Evolutionary conservation across 2,888 invertebrate genomes (phyloP).

Genomic region (Conus canariensis): DNA sequence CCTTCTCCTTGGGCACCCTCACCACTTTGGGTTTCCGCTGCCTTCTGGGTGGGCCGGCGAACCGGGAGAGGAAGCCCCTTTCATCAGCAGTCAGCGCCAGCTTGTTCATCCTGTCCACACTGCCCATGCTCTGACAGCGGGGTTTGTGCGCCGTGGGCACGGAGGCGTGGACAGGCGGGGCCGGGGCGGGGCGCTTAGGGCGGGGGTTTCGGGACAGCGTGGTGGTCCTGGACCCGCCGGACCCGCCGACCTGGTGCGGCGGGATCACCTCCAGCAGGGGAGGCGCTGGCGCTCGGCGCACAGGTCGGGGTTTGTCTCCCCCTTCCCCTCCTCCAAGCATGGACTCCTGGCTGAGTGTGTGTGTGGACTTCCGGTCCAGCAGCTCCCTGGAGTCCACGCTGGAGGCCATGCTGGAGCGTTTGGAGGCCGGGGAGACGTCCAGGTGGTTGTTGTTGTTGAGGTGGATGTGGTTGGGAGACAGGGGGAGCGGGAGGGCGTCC

Average conservation of each 20-base stretch:
- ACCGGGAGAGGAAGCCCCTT: background rate
- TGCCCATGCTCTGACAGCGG: constrained; percentile 28
- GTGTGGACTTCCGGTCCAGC: constrained; percentile 19
- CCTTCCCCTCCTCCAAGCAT: background rate
- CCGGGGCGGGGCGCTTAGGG: constrained; percentile 50
- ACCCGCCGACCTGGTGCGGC: background rate
- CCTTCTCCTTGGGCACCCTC: constrained; percentile 55
- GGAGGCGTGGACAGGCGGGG: constrained; percentile 40
- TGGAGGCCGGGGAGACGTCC: constrained; percentile 61
- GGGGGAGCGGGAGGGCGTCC: constrained; percentile 23
- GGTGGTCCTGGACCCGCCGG: background rate
- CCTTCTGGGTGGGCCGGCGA: background rate
- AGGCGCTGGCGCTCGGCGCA: constrained; percentile 20
- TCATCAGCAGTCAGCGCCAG: constrained; percentile 28
- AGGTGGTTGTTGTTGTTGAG: constrained; percentile 53
- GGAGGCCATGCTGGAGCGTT: constrained; percentile 38
- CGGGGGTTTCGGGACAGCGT: constrained; percentile 43
- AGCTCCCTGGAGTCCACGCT: constrained; percentile 29
- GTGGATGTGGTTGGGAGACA: background rate
- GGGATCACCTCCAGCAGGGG: background rate
- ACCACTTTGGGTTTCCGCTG: constrained; percentile 62
- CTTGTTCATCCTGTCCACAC: constrained; percentile 38
- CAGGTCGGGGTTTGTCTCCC: constrained; percentile 3
- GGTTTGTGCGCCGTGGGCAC: background rate
- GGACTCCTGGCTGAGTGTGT: constrained; percentile 38